phyloP scores from a whole-genome alignment of 2,113 vertebrate genomes.

The Rhinopomastus cyanomelas region DNA sequence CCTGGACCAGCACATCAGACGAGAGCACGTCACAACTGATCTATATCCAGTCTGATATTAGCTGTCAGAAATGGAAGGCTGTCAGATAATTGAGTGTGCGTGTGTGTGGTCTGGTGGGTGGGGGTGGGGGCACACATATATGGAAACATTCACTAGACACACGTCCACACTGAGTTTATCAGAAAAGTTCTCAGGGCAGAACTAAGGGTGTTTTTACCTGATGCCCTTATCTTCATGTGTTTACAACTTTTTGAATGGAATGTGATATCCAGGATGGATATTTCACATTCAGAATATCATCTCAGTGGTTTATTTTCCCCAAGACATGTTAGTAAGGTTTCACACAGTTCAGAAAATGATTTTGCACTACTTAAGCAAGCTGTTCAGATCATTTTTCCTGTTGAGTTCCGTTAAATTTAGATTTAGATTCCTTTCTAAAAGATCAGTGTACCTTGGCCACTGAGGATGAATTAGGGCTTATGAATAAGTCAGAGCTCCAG shows the following conservation, averaged over 20 bases:
- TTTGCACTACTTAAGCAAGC: neutral
- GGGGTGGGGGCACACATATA: rapidly evolving
- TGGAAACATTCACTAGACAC: neutral
- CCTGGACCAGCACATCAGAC: neutral
- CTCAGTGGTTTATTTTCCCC: neutral
- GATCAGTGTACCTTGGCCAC: neutral
- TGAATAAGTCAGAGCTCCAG: neutral
- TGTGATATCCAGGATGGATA: neutral
- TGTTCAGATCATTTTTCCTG: neutral
- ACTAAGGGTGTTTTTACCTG: neutral
- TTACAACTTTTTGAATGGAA: neutral
- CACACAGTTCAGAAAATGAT: neutral
- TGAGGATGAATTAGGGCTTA: neutral
- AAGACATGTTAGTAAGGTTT: neutral
- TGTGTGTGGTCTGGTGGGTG: neutral
- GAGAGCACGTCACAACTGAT: neutral
- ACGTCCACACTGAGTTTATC: rapidly evolving
- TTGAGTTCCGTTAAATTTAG: neutral
- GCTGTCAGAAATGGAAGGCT: neutral
- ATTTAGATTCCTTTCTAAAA: neutral
- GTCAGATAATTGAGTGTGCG: neutral
- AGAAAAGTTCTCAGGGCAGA: neutral
- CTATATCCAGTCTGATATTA: neutral
- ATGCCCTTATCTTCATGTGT: neutral
- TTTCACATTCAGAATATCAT: neutral